These are phyloP conservation scores for Nemotelus nigrinus DNA, from an alignment of 2,888 invertebrate species.

Conservation along the genomic window DNA sequence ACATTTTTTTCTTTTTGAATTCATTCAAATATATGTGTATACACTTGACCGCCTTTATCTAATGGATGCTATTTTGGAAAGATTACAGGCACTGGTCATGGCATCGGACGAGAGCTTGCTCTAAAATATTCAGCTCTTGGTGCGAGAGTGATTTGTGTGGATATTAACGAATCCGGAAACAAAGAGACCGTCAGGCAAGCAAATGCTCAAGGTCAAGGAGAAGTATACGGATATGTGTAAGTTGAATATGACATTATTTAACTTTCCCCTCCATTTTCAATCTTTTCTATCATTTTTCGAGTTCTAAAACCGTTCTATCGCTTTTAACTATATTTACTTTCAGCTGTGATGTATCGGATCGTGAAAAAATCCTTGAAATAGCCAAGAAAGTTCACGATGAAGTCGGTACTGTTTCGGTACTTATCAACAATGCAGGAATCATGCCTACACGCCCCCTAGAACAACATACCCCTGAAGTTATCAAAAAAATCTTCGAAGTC, in stretches of 20 bases:
- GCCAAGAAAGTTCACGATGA: conserved; percentile 74
- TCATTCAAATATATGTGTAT: neutral
- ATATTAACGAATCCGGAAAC: conserved; percentile 77
- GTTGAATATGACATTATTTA: conserved; percentile 44
- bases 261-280: conserved; percentile 29
- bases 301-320: neutral
- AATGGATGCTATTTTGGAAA: conserved; percentile 57
- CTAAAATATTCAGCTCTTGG: conserved; percentile 77
- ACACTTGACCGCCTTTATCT: neutral
- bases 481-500: conserved; percentile 76
- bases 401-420: conserved; percentile 79
- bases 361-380: conserved; percentile 72
- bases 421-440: conserved; percentile 88
- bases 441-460: conserved; percentile 81
- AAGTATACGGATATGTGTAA: conserved; percentile 66
- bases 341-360: conserved; percentile 81
- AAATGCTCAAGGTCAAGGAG: conserved; percentile 57
- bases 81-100: conserved; percentile 88
- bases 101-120: conserved; percentile 83
- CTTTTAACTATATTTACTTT: neutral
- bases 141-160: conserved; percentile 79
- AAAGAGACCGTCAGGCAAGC: conserved; percentile 73
- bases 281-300: neutral
- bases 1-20: neutral
- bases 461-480: conserved; percentile 73